Percentiles rank a stretch among this genome's conserved stretches.
These are phyloP conservation scores for Cyphomyrmex costatus DNA, from an alignment of 1,140 invertebrate genomes.

Conservation along the genomic window DNA sequence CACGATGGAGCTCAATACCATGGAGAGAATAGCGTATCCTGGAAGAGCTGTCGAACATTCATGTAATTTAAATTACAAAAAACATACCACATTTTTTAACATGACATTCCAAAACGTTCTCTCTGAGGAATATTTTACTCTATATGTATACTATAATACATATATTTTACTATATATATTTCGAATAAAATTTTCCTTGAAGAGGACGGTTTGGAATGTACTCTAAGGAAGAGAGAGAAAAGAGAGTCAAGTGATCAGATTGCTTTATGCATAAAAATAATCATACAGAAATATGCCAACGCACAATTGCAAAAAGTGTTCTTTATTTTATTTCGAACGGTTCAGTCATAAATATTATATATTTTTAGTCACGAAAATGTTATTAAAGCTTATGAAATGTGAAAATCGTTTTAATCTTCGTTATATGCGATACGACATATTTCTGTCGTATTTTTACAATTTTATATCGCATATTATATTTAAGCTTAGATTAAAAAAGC, in stretches of 20 bases:
- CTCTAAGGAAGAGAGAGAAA: not conserved
- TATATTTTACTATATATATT: too few relatives aligned
- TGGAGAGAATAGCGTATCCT: slow-evolving; percentile 94
- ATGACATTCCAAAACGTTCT: too few relatives aligned
- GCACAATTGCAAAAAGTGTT: slow-evolving; percentile 4
- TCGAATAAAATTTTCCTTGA: too few relatives aligned
- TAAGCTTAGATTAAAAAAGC: not conserved
- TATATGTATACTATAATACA: too few relatives aligned
- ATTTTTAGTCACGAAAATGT: not conserved
- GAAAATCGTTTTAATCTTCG: not conserved
- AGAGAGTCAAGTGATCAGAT: not conserved
- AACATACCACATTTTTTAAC: not conserved
- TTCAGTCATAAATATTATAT: not conserved
- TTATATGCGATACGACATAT: not conserved
- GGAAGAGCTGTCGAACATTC: slow-evolving; percentile 89
- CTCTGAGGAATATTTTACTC: too few relatives aligned
- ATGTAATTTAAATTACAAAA: slow-evolving; percentile 25
- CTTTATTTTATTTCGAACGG: not conserved
- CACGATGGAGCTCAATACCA: slow-evolving; percentile 93
- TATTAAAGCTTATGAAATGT: not conserved
- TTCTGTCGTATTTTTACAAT: not conserved
- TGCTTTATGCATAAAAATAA: too few relatives aligned
- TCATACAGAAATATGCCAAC: not conserved
- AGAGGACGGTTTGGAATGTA: too few relatives aligned
- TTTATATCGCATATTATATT: not conserved